Percentiles rank a stretch among this genome's conserved stretches.
These are phyloP conservation scores for Salticus scenicus DNA, from an alignment of 2,888 invertebrate species.

Conservation along the genomic window DNA sequence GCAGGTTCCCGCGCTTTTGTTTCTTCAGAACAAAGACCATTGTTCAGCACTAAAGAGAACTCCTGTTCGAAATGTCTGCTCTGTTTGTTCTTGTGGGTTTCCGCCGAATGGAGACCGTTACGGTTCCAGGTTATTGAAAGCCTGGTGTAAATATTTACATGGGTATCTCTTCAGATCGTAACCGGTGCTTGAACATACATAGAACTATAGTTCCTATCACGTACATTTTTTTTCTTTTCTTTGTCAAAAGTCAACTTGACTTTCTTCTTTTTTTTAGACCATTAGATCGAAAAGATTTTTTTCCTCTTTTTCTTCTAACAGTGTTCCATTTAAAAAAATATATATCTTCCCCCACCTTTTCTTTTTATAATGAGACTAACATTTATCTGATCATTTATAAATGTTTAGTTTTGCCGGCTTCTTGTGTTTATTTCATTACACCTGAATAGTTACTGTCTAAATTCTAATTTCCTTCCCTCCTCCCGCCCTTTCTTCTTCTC, in stretches of 20 bases:
- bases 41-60: neutral
- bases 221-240: neutral
- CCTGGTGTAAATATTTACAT: slow-evolving; percentile 24
- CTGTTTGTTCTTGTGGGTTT: slow-evolving; percentile 24
- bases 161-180: neutral
- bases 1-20: slow-evolving; percentile 11
- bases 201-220: neutral
- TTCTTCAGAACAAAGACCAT: neutral
- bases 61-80: slow-evolving; percentile 7
- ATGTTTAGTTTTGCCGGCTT: neutral
- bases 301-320: too few relatives aligned
- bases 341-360: too few relatives aligned
- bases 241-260: too few relatives aligned
- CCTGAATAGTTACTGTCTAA: neutral
- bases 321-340: too few relatives aligned
- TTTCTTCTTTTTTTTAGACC: too few relatives aligned
- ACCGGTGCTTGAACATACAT: neutral
- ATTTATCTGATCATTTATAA: neutral
- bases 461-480: neutral
- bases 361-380: too few relatives aligned
- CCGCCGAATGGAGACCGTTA: neutral
- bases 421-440: too few relatives aligned
- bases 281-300: too few relatives aligned
- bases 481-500: too few relatives aligned
- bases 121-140: neutral